These are phyloP conservation scores for Tiliacea aurago DNA, from an alignment of 2,888 invertebrate species.

Conservation along the genomic window DNA sequence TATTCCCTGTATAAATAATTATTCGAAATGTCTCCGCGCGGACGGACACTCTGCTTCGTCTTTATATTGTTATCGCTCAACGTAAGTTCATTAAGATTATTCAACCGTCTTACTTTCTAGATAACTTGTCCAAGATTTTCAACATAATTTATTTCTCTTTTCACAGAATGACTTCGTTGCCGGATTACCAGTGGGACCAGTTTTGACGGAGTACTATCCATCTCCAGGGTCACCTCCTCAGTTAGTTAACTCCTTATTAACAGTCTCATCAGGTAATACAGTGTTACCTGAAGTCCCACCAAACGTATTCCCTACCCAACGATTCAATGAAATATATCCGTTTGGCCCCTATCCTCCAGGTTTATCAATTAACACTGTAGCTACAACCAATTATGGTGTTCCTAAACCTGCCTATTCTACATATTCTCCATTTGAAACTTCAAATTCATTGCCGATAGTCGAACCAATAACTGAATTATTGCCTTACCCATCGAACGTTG, in stretches of 20 bases:
- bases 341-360: constrained; percentile 17
- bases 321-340: constrained; percentile 29
- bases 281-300: constrained; percentile 27
- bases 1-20: constrained; percentile 68
- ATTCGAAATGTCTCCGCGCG: constrained; percentile 75
- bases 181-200: constrained; percentile 51
- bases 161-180: constrained; percentile 63
- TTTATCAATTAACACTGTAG: constrained; percentile 29
- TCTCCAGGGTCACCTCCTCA: constrained; percentile 29
- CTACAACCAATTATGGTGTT: constrained; percentile 20
- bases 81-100: constrained; percentile 72
- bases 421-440: constrained; percentile 1
- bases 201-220: constrained; percentile 35
- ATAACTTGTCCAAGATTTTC: constrained; percentile 19
- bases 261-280: constrained; percentile 17
- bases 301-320: constrained; percentile 32
- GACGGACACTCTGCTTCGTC: constrained; percentile 70
- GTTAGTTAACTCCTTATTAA: constrained; percentile 32
- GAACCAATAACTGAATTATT: not conserved
- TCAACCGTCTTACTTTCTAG: constrained; percentile 29
- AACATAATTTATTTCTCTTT: constrained; percentile 41
- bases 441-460: constrained; percentile 5
- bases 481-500: constrained; percentile 20
- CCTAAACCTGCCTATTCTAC: constrained; percentile 11
- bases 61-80: constrained; percentile 68